Evolutionary conservation across 2,888 invertebrate species (phyloP).

Genomic region (Tenthredo scrophulariae): DNA sequence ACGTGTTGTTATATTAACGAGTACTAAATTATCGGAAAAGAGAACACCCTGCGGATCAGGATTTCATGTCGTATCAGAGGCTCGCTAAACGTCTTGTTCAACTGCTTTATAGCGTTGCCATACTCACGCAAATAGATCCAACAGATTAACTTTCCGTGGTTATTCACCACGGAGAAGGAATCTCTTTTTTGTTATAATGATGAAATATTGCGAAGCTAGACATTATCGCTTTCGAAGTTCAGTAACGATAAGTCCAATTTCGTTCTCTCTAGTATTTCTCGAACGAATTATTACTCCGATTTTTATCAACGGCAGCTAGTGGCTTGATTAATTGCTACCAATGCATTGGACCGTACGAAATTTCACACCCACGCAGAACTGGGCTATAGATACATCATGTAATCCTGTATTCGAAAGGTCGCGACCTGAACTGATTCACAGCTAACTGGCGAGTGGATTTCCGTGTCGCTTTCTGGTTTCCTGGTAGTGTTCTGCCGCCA

Average conservation of each 20-base stretch:
- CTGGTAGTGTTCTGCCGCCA: conserved; percentile 61
- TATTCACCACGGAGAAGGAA: neutral
- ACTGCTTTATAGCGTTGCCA: neutral
- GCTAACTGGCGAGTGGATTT: neutral
- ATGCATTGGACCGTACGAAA: neutral
- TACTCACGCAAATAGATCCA: neutral
- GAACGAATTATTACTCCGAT: neutral
- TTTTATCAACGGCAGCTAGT: neutral
- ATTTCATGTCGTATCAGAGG: conserved; percentile 66
- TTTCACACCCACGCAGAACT: neutral
- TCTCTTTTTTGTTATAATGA: neutral
- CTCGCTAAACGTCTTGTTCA: neutral
- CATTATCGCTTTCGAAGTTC: too few species aligned
- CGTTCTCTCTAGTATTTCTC: neutral
- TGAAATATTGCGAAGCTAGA: neutral
- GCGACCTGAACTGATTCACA: conserved; percentile 32
- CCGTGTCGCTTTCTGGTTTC: conserved; percentile 55
- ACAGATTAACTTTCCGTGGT: neutral
- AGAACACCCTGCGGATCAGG: conserved; percentile 70
- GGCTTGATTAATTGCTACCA: neutral
- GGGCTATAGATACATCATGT: neutral
- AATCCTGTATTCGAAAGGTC: conserved; percentile 51
- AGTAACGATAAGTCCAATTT: neutral
- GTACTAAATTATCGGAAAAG: conserved; percentile 76
- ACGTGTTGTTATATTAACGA: conserved; percentile 70